Evolutionary conservation across 2,888 invertebrate species (phyloP), one percentile per base, ranked within the genome.

Genomic region (Liodrosophila aerea): DNA sequence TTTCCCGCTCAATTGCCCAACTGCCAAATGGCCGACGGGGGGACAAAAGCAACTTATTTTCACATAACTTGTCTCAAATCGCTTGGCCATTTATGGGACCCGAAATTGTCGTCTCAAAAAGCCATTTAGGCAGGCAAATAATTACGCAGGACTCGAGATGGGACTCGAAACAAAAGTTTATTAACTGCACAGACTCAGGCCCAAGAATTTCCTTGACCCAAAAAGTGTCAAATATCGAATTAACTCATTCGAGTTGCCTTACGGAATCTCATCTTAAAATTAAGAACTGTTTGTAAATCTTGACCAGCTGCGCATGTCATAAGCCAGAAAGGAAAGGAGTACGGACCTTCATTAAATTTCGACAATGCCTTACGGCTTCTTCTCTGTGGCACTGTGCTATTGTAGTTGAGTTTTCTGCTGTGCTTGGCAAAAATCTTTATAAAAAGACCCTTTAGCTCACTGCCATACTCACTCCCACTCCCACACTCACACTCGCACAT

Each of bases 341-440:
- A n/a, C n/a, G n/a, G 7, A 86, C 85, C 87, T 78, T 87, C 86
- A 87, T 87, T 87, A 84, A 82, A 81, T 77, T 87, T 84, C 80
- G 22, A 86, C 85, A 87, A 81, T 75, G 72, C 12, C 37, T 12
- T 39, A n/a, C 22, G 54, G 34, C 1, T 16, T 11, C 43, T 51
- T 15, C 12, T 8, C 11, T 34, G 8, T 29, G 27, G n/a, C n/a
- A 18, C n/a, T 41, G 15, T 30, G 40, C 70, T 64, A 74, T 75
- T 75, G 78, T 82, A 57, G 76, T 62, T 57, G 64, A 64, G 52
- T 74, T 81, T 83, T 76, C 47, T 74, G 80, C 80, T 76, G 64
- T 50, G 65, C 64, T 65, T 51, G 78, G 76, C 43, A 47, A 67
- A 70, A 67, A 66, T 47, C 37, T 36, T 31, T 22, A 59, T 34